Base-by-base conservation (phyloP, 2,113 vertebrate species). In the Pelusios castaneus region DNA sequence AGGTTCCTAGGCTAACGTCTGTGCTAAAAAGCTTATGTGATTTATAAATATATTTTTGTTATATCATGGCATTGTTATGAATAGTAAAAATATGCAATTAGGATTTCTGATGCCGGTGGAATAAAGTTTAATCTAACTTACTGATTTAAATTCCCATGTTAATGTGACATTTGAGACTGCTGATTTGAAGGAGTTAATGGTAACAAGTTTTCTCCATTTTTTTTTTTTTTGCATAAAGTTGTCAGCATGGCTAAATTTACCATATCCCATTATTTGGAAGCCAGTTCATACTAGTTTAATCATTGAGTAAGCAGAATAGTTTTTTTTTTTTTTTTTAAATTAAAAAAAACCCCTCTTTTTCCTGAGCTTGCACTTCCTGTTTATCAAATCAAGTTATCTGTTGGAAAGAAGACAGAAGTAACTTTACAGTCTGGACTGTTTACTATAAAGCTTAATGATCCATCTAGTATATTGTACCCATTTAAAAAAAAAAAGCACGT, bases 351-450 rank as follows among this genome's bases (percentile, higher is more conserved):
- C 10, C 8, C 5, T 11, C 24, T 56, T 89, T 91, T 89, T 91
- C 94, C 96, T 94, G 89, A 97, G 67, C 63, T 90, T 82, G 96
- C 93, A 95, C 92, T 98, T 98, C 97, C 97, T 98, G 93, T 97
- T 95, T 97, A 92, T 95, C 80, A 84, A 95, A 79, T 77, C 67
- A 94, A 91, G 78, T 22, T 95, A 75, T 95, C 84, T 54, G 70
- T 91, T 94, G 86, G 38, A 77, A 58, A 88, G 75, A 92, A 87
- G 43, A 89, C 75, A 93, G 84, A 97, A 96, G 84, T 85, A 31
- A 88, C 92, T 97, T 95, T 95, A 51, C 56, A 88, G 60, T 83
- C 19, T 87, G 27, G 43, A 88, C 84, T 89, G 84, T 73, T 75
- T 95, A 76, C 88, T 96, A 63, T 58, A 41, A 85, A 93, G 60